Conservation (phyloP, 2,113 vertebrate species). For the Campylomormyrus numenius region DNA sequence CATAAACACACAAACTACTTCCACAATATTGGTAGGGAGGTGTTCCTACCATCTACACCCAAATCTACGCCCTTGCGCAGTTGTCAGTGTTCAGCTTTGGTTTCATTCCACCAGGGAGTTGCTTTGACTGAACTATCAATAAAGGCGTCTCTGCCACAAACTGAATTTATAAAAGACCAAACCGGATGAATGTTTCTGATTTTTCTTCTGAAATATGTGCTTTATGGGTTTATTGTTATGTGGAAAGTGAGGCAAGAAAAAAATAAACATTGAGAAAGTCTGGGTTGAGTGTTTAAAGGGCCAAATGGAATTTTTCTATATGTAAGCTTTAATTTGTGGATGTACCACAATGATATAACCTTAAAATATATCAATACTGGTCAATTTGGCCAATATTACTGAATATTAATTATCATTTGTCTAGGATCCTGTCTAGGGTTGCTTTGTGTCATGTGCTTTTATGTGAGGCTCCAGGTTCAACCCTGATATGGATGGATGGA, state of each 20-base stretch:
- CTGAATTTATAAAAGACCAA: not conserved
- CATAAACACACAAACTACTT: not conserved
- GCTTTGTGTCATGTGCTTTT: not conserved
- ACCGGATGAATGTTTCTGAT: not conserved
- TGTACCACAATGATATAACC: not conserved
- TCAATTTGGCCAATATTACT: not conserved
- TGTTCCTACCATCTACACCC: not conserved
- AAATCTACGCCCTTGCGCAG: not conserved
- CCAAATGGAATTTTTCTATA: not conserved
- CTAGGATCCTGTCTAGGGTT: not conserved
- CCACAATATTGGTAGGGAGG: not conserved
- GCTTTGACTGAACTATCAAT: not conserved
- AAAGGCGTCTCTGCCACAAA: not conserved
- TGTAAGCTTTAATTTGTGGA: not conserved
- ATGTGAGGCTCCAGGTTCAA: not conserved
- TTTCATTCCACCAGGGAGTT: not conserved
- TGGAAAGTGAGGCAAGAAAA: not conserved
- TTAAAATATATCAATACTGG: not conserved
- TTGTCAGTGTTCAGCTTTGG: not conserved
- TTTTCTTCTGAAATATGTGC: not conserved
- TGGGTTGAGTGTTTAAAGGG: not conserved
- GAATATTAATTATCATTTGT: not conserved
- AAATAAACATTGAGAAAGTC: not conserved
- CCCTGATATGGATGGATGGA: not conserved
- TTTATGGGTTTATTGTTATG: not conserved